These are phyloP conservation scores for Rhinogobio ventralis DNA, from an alignment of 2,797 vertebrate species.

Conservation along the genomic window DNA sequence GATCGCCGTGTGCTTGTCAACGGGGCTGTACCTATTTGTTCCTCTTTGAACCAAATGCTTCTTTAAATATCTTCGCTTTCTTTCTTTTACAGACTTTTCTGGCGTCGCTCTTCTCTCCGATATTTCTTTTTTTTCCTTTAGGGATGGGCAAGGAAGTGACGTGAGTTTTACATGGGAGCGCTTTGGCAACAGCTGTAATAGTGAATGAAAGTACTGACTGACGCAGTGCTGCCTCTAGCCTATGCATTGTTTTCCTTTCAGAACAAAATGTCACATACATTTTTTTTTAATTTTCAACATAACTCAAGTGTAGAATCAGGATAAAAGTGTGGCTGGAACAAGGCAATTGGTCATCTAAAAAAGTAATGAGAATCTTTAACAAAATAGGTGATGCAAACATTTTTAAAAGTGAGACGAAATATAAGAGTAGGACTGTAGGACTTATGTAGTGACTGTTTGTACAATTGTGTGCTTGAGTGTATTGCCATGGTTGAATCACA, in stretches of 20 bases:
- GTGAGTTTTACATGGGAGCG: constrained; percentile 68
- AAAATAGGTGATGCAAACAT: not conserved
- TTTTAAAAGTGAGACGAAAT: not conserved
- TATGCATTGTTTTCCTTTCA: no score
- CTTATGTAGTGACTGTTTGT: not conserved
- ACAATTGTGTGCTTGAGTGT: constrained; percentile 22
- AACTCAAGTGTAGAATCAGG: not conserved
- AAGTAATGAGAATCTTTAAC: not conserved
- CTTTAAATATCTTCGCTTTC: constrained; percentile 60
- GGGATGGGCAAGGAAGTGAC: constrained; percentile 89
- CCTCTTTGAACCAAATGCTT: constrained; percentile 66
- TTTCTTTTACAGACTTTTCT: constrained; percentile 70
- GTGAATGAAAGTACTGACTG: constrained; percentile 30
- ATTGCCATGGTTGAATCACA: constrained; percentile 11
- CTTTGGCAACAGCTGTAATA: constrained; percentile 28
- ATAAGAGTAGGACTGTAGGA: not conserved
- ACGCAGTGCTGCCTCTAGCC: not conserved
- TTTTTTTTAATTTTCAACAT: not conserved
- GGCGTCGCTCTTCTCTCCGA: constrained; percentile 70
- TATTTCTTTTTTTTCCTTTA: constrained; percentile 74
- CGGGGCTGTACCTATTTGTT: constrained; percentile 60
- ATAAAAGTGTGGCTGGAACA: not conserved
- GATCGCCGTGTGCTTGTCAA: constrained; percentile 57
- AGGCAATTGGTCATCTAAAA: not conserved
- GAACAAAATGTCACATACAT: not conserved